These are phyloP conservation scores for Labroides dimidiatus DNA, from an alignment of 2,797 vertebrate genomes.

Conservation along the genomic window DNA sequence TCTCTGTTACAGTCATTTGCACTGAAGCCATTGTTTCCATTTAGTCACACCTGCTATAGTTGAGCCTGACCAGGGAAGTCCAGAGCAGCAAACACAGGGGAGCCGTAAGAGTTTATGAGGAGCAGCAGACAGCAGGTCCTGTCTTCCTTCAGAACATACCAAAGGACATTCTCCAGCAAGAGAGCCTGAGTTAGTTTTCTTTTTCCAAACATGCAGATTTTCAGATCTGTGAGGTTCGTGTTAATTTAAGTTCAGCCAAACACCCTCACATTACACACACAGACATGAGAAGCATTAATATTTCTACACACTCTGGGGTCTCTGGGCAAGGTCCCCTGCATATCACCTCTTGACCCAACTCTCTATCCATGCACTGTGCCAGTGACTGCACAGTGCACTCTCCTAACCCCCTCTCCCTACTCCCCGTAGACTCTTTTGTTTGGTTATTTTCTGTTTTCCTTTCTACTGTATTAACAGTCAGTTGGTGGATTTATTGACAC, in stretches of 20 bases:
- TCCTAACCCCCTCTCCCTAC: conserved; percentile 77
- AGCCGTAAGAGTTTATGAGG: conserved; percentile 31
- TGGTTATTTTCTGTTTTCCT: conserved; percentile 84
- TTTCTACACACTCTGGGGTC: conserved; percentile 59
- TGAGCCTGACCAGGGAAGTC: conserved; percentile 35
- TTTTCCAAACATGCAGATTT: too few relatives aligned
- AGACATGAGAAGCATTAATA: conserved; percentile 15
- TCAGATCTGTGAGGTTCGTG: neutral
- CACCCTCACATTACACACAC: neutral
- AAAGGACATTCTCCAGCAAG: conserved; percentile 45
- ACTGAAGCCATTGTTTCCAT: conserved; percentile 46
- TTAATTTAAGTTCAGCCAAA: neutral
- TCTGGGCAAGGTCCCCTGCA: conserved; percentile 79
- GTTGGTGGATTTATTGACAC: conserved; percentile 83
- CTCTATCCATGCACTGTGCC: conserved; percentile 80
- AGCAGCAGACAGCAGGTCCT: conserved; percentile 24
- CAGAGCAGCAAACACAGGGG: conserved; percentile 23
- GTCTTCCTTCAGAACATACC: conserved; percentile 12
- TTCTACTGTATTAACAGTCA: conserved; percentile 82
- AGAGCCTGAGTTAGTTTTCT: too few relatives aligned
- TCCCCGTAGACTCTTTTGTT: conserved; percentile 87
- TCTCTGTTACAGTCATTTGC: conserved; percentile 28
- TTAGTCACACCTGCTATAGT: conserved; percentile 39
- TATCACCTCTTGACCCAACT: conserved; percentile 75
- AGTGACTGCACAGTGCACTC: conserved; percentile 88